Percentiles rank a stretch among this genome's conserved stretches.
Evolutionary conservation across 35 echinoderm and acorn worm species (phyloP).

Genomic region (Ophioderma brevispina): DNA sequence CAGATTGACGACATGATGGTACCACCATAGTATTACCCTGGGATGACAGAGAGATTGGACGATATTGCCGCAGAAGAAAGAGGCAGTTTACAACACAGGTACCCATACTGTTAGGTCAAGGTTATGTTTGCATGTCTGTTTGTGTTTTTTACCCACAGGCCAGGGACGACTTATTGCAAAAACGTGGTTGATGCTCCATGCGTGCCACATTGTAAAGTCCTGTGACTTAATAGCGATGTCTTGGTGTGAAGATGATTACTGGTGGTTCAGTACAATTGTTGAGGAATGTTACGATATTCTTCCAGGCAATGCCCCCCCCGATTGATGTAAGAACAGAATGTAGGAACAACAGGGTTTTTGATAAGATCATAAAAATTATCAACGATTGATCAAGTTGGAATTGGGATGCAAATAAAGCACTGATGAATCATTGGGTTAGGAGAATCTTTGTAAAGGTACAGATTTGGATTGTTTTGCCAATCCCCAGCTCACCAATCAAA

Average conservation of each 20-base stretch:
- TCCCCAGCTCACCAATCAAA: no score
- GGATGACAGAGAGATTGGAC: not conserved
- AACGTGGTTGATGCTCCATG: not conserved
- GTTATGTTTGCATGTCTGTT: not conserved
- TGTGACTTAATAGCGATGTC: not conserved
- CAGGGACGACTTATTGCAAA: not conserved
- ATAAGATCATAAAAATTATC: not conserved
- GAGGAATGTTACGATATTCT: not conserved
- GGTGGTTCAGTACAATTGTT: no score
- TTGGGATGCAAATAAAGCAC: no score
- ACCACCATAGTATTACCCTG: not conserved
- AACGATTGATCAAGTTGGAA: no score
- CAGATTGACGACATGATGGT: not conserved
- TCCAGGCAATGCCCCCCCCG: not conserved
- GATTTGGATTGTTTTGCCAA: no score
- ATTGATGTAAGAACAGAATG: not conserved
- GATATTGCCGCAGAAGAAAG: conserved; percentile 62
- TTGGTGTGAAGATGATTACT: no score
- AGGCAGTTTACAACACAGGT: not conserved
- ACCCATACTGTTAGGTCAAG: not conserved
- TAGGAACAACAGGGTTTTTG: not conserved
- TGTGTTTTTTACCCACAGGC: not conserved
- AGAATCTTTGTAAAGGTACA: no score
- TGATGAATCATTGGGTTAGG: no score
- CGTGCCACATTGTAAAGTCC: not conserved